Evolutionary conservation across 2,113 vertebrate genomes (phyloP), one percentile per base, ranked within the genome.

Genomic region (Willisornis vidua): DNA sequence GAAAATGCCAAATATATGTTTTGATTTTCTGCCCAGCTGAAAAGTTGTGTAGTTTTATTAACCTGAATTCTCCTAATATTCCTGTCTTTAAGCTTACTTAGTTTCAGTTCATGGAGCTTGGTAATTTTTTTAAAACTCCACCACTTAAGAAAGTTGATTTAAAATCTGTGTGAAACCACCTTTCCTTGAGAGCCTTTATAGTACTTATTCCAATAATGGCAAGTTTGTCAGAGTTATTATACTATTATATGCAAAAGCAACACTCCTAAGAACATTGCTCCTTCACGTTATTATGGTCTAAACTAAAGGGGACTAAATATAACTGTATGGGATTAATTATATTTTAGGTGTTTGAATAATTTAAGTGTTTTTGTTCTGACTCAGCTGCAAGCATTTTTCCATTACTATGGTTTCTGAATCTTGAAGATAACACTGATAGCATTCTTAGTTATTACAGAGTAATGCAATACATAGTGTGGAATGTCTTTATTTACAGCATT

Each of bases 21-120:
- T 95, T 97, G 83, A 88, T 96, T 96, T 97, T 96, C 88, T 95
- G 91, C 94, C 90, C 83, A 96, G 74, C 89, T 97, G 92, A 96
- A 93, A 96, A 97, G 75, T 87, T 61, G 80, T 94, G 96, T 74
- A 19, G 66, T 91, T 95, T 96, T 96, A 95, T 28, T 95, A 93
- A 93, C 68, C 78, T 61, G 90, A 91, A 92, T 97, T 96, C 57
- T 89, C 85, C 90, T 89, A 74, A 94, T 96, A 91, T 62, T 97
- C 33, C 74, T 95, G 90, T 83, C 83, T 46, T 57, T 90, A 87
- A 63, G 75, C 96, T 93, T 83, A 75, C 75, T 89, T 89, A 11
- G 62, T 87, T 96, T 95, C 66, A 61, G 86, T 95, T 95, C 62
- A 31, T 62, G 49, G 81, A 79, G 33, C 39, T 57, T 58, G 39